Conservation (phyloP, 2,888 invertebrate species). For the Aradus depressus region DNA sequence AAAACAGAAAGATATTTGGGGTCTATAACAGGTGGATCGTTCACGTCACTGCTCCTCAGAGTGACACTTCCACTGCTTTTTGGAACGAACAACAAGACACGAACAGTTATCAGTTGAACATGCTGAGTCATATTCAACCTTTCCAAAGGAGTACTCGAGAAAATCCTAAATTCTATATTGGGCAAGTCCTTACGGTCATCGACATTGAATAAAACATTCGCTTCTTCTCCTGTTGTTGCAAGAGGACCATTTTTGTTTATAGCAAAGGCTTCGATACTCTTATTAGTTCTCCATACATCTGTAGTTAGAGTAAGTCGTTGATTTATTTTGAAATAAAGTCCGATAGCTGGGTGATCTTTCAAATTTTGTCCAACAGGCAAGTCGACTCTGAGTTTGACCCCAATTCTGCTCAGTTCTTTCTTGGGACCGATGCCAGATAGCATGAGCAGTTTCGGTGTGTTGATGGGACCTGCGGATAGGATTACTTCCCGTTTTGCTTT, state of each 20-base stretch:
- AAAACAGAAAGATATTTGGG: constrained; percentile 69
- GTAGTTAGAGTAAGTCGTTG: constrained; percentile 56
- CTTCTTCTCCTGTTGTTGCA: constrained; percentile 8
- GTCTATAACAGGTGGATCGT: constrained; percentile 71
- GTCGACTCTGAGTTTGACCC: constrained; percentile 34
- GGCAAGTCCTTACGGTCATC: constrained; percentile 65
- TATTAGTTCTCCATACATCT: not conserved
- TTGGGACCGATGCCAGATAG: constrained; percentile 42
- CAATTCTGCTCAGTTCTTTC: constrained; percentile 33
- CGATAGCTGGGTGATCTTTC: constrained; percentile 33
- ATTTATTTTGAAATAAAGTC: constrained; percentile 59
- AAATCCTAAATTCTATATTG: constrained; percentile 77
- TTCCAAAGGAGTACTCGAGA: constrained; percentile 36
- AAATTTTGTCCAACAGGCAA: constrained; percentile 35
- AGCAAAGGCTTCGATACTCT: constrained; percentile 9
- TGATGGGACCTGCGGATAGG: constrained; percentile 45
- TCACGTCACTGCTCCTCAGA: constrained; percentile 68
- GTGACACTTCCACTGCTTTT: constrained; percentile 80
- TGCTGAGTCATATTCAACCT: no score
- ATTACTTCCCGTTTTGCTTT: constrained; percentile 40
- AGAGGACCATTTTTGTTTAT: constrained; percentile 15
- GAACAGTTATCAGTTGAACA: no score
- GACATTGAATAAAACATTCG: constrained; percentile 60
- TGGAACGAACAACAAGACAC: constrained; percentile 66
- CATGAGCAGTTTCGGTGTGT: constrained; percentile 47